These are phyloP conservation scores for Pseudochirops corinnae DNA, from an alignment of 2,797 vertebrate genomes.

Conservation along the genomic window DNA sequence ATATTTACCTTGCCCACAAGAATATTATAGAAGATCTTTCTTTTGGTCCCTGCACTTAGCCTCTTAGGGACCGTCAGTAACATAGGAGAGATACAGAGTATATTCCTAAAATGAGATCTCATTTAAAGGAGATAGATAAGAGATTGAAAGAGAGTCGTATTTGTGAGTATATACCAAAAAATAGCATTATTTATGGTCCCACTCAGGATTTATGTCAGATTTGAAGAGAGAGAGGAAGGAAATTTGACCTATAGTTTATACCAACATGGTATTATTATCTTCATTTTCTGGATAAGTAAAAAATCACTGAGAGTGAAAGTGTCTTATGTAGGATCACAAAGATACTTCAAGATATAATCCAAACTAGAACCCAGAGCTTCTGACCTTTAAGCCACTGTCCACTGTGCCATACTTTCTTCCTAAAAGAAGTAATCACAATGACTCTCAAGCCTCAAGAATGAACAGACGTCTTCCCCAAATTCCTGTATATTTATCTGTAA, in stretches of 20 bases:
- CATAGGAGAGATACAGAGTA: too few species aligned
- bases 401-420: neutral
- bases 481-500: neutral
- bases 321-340: neutral
- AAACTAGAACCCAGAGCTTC: neutral
- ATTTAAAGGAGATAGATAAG: too few species aligned
- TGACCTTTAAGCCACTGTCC: neutral
- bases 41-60: neutral
- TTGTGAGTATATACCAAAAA: too few species aligned
- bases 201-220: too few species aligned
- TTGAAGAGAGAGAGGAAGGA: too few species aligned
- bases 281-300: too few species aligned
- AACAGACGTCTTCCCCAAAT: neutral
- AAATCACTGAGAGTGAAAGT: too few species aligned
- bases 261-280: too few species aligned
- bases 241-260: too few species aligned
- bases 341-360: neutral
- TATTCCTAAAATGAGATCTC: too few species aligned
- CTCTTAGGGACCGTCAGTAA: neutral
- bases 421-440: neutral
- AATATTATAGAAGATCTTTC: neutral
- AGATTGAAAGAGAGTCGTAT: too few species aligned
- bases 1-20: neutral
- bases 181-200: too few species aligned
- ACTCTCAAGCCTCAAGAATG: neutral